phyloP scores from a whole-genome alignment of 92 coral and sea anemone species.

The Isaurus tuberculatus region DNA sequence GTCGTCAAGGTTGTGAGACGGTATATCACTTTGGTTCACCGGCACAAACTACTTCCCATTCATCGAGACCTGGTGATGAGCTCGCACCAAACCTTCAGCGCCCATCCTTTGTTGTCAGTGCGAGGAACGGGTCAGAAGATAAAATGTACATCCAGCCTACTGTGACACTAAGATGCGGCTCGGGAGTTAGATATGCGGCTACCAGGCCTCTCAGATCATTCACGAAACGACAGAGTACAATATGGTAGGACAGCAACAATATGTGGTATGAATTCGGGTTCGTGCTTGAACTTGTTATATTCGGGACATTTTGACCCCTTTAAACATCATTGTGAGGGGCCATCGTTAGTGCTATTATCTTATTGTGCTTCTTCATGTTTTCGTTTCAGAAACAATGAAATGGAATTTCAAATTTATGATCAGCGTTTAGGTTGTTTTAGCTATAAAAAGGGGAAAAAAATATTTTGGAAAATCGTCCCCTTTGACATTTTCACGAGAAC shows the following conservation, averaged over 20 bases:
- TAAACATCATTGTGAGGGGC: no score
- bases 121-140: not conserved
- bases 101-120: slow-evolving; percentile 18
- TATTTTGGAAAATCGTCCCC: no score
- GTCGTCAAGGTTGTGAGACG: not conserved
- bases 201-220: slow-evolving; percentile 57
- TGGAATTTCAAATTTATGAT: no score
- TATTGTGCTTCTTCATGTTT: no score
- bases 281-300: no score
- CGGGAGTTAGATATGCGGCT: slow-evolving; percentile 39
- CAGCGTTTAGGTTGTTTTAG: no score
- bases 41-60: slow-evolving; percentile 1
- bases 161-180: slow-evolving; percentile 28
- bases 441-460: no score
- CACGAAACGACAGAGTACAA: slow-evolving; percentile 70
- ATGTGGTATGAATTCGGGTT: not conserved
- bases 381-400: no score
- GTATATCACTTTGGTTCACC: slow-evolving; percentile 27
- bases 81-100: not conserved
- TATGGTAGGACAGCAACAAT: slow-evolving; percentile 58
- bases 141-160: slow-evolving; percentile 16
- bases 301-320: no score
- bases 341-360: no score
- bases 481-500: no score
- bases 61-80: slow-evolving; percentile 10